Evolutionary conservation across 2,113 vertebrate genomes (phyloP).

Genomic region (Capreolus pygargus): DNA sequence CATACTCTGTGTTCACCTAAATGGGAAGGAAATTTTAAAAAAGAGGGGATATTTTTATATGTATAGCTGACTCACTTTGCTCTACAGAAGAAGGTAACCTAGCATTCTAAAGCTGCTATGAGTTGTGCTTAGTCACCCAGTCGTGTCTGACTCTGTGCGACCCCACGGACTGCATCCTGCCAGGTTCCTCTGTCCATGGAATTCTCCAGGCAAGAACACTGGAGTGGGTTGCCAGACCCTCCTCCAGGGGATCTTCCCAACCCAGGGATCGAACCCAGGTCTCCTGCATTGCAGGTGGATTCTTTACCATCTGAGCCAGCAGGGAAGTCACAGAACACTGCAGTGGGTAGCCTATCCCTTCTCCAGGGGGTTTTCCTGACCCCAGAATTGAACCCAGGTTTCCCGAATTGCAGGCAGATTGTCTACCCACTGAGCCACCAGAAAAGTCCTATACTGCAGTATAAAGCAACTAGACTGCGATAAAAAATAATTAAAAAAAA

Average conservation of each 20-base stretch:
- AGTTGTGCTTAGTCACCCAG: neutral
- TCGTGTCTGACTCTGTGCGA: fast-evolving
- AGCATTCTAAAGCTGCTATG: neutral
- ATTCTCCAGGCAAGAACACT: neutral
- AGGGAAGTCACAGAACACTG: neutral
- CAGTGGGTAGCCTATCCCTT: neutral
- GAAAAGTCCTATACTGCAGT: neutral
- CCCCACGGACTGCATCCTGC: neutral
- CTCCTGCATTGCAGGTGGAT: neutral
- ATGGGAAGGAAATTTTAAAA: neutral
- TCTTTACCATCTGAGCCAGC: neutral
- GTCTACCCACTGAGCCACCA: neutral
- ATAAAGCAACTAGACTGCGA: fast-evolving
- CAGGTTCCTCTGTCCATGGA: neutral
- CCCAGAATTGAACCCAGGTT: neutral
- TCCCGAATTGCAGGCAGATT: fast-evolving
- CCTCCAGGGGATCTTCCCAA: neutral
- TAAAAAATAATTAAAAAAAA: too few species aligned
- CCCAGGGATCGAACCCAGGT: neutral
- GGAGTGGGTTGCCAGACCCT: fast-evolving
- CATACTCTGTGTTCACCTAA: neutral
- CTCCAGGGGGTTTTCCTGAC: neutral
- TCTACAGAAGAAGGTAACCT: neutral
- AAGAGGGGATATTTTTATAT: fast-evolving
- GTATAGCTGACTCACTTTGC: neutral